phyloP scores from a whole-genome alignment of 1,140 invertebrate genomes.

The Trichonephila clavipes region DNA sequence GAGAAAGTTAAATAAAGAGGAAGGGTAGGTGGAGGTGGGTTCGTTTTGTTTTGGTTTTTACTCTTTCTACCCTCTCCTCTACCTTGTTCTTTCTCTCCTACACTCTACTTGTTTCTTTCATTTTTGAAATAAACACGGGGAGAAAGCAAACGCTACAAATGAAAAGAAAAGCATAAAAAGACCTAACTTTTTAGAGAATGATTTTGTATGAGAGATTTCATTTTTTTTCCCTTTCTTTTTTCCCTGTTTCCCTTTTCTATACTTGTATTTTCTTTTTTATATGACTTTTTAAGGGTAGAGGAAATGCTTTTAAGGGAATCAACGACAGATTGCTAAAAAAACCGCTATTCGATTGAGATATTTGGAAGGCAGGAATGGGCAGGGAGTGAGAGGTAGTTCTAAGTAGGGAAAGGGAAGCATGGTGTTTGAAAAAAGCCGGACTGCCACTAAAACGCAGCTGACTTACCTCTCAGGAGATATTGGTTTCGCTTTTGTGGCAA shows the following conservation, averaged over 20 bases:
- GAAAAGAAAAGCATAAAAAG: conserved; percentile 54
- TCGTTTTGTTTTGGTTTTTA: conserved; percentile 66
- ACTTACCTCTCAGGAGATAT: conserved; percentile 47
- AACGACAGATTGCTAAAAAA: conserved; percentile 58
- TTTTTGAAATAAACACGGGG: conserved; percentile 61
- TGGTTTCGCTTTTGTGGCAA: conserved; percentile 13
- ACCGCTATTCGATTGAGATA: conserved; percentile 40
- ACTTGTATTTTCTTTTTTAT: neutral
- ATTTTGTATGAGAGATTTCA: conserved; percentile 49
- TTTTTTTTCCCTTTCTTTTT: neutral
- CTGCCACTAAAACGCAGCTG: conserved; percentile 46
- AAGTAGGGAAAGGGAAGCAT: neutral
- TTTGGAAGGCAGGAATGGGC: conserved; percentile 1
- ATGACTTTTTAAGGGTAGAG: conserved; percentile 44
- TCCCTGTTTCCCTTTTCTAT: neutral
- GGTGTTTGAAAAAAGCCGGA: neutral
- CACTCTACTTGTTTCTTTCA: conserved; percentile 41
- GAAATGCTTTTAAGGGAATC: conserved; percentile 68
- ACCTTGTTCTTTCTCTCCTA: neutral
- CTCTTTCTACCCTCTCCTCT: neutral
- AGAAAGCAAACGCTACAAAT: conserved; percentile 55
- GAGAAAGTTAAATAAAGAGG: conserved; percentile 34
- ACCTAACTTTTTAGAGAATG: conserved; percentile 59
- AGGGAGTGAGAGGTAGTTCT: neutral
- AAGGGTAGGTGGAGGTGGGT: neutral